Evolutionary conservation across 2,888 invertebrate species (phyloP), one percentile per base, ranked within the genome.

Genomic region (Glaucopsyche alexis): DNA sequence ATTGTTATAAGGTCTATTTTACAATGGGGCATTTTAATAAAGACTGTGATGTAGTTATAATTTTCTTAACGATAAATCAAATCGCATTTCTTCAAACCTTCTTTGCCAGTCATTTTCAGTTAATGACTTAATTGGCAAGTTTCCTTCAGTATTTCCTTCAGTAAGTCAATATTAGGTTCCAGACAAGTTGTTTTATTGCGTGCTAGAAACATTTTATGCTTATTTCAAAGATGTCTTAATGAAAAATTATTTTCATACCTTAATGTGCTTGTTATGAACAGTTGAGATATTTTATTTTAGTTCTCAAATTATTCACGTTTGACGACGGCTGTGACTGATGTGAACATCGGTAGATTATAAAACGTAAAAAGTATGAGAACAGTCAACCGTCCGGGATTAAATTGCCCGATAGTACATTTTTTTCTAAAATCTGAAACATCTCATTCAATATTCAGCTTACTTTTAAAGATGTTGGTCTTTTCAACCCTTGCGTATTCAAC

Each of bases 111-210:
- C 60, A 78, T 79, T 78, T 75, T 76, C 74, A 73, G 80, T 74
- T 89, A 90, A 91, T 89, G 86, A 86, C 90, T 89, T 90, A 90
- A 91, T 91, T 88, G 86, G 89, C 88, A 89, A 86, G 86, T 88
- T 89, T 87, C 85, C 85, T 85, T 86, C 82, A 83, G 82, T 80
- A 81, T 88, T 89, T 87, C 85, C 85, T 85, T 86, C 83, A 83
- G 82, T 80, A 82, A 84, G 84, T 84, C 85, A 83, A 86, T 86
- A 85, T 85, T 85, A 82, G 81, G 84, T 80, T 82, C 82, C 81
- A 78, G 86, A 82, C 79, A 86, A 89, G 82, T 38, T 82, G 84
- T 78, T 86, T 87, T 83, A 82, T 90, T 83, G 88, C 90, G 88
- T 90, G 91, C 79, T 80, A 80, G 74, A 69, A 65, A 71, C 49